Conservation (phyloP, 1,140 invertebrate genomes). For the Apis dorsata region DNA sequence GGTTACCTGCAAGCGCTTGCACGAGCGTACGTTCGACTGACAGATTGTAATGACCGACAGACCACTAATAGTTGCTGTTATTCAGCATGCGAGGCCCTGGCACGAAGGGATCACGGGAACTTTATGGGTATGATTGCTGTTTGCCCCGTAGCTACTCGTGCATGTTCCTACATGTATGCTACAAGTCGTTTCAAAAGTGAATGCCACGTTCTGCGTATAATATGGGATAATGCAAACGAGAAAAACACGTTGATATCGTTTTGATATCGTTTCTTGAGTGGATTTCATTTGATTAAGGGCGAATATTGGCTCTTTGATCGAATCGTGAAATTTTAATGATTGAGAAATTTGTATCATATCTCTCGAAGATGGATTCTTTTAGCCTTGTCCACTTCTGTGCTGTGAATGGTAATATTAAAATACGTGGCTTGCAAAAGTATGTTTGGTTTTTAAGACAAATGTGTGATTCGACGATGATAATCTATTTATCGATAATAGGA, state of each 20-base stretch:
- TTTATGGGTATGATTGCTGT: constrained; percentile 57
- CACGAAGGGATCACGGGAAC: constrained; percentile 57
- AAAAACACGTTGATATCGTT: too few species aligned
- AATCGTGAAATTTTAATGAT: too few species aligned
- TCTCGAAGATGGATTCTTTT: too few species aligned
- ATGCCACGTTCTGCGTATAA: background rate
- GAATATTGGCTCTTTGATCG: background rate
- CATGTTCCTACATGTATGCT: constrained; percentile 8
- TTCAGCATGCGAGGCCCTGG: constrained; percentile 49
- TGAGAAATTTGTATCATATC: too few species aligned
- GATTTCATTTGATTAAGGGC: background rate
- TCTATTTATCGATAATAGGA: too few species aligned
- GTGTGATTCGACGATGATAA: too few species aligned
- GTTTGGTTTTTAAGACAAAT: too few species aligned
- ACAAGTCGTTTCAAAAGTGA: constrained; percentile 34
- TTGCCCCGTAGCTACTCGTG: constrained; percentile 53
- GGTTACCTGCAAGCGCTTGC: constrained; percentile 30
- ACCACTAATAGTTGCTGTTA: constrained; percentile 58
- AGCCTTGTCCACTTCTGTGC: too few species aligned
- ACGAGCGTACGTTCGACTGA: constrained; percentile 36
- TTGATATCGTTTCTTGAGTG: background rate
- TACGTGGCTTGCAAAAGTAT: too few species aligned
- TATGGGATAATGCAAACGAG: background rate
- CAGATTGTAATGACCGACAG: constrained; percentile 46
- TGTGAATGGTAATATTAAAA: too few species aligned